Conservation (phyloP, 2,888 invertebrate species). For the Erebia epiphron region DNA sequence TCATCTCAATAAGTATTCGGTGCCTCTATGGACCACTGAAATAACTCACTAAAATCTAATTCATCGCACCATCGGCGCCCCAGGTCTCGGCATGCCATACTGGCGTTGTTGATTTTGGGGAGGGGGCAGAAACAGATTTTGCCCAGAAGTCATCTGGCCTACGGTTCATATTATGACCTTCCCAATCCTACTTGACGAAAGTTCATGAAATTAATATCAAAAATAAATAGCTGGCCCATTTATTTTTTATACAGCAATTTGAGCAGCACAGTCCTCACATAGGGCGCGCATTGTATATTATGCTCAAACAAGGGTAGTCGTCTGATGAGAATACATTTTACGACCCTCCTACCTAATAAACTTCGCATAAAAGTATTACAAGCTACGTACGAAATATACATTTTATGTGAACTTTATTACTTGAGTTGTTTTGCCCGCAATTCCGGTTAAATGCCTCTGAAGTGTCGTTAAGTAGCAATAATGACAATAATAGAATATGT, state of each 20-base stretch:
- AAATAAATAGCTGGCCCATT: not conserved
- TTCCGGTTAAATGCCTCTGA: conserved; percentile 30
- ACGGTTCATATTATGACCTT: no score
- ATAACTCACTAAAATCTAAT: no score
- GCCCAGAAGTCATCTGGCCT: no score
- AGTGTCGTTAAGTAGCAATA: conserved; percentile 15
- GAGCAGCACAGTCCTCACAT: not conserved
- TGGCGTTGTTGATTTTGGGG: no score
- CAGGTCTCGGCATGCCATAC: no score
- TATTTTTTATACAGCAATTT: not conserved
- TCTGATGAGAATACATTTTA: conserved; percentile 66
- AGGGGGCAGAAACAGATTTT: no score
- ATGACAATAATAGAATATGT: conserved; percentile 6
- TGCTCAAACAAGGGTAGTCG: conserved; percentile 43
- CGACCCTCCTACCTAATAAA: conserved; percentile 64
- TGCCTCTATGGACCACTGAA: no score
- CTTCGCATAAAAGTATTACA: conserved; percentile 61
- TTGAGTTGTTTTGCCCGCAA: conserved; percentile 44
- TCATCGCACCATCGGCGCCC: no score
- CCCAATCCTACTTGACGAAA: no score
- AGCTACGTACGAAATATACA: conserved; percentile 50
- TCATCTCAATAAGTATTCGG: no score
- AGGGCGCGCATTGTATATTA: conserved; percentile 20
- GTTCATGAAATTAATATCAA: not conserved
- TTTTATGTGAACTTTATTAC: conserved; percentile 52